Evolutionary conservation across 2,888 invertebrate genomes (phyloP), one percentile per base, ranked within the genome.

Genomic region (Plebejus melissa): DNA sequence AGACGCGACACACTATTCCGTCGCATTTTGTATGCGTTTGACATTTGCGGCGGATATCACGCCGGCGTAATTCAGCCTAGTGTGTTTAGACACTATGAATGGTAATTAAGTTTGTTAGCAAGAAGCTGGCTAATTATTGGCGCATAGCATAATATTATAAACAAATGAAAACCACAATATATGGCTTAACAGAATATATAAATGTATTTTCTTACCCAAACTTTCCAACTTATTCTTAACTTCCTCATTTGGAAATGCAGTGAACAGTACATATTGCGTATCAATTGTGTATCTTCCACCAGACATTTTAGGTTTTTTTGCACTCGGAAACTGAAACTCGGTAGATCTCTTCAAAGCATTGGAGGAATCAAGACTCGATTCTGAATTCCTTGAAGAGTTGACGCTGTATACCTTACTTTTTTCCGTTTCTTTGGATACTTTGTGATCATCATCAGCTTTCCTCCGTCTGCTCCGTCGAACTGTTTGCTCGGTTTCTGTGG

Each of bases 181-280:
- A 22, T 22, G 22, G 22, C 22, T 22, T 0, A 22, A 22, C 22
- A 22, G 22, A 22, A 22, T 22, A 22, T 22, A 22, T 11, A 46
- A 46, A 46, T 32, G 28, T 65, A 3, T 7, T 22, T 41, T 2
- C 87, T 87, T 77, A 93, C 93, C 93, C 79, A 92, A 80, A 76
- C 85, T 85, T 79, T 88, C 87, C 78, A 93, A 82, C 69, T 88
- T 87, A 0, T 75, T 76, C 76, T 83, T 88, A 4, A 90, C 88
- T 79, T 88, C 87, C 50, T 87, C 78, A 13, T 65, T 74, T 0
- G 90, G 86, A 76, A 91, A 91, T 0, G 91, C 90, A 0, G 93
- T 92, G 75, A 92, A 90, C 58, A 93, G 79, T 0, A 93, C 89
- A 77, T 83, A 79, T 4, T 90, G 90, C 0, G 83, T 86, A 41